Evolutionary conservation across 2,797 vertebrate genomes (phyloP), one percentile per base, ranked within the genome.

Genomic region (Meda fulgida): DNA sequence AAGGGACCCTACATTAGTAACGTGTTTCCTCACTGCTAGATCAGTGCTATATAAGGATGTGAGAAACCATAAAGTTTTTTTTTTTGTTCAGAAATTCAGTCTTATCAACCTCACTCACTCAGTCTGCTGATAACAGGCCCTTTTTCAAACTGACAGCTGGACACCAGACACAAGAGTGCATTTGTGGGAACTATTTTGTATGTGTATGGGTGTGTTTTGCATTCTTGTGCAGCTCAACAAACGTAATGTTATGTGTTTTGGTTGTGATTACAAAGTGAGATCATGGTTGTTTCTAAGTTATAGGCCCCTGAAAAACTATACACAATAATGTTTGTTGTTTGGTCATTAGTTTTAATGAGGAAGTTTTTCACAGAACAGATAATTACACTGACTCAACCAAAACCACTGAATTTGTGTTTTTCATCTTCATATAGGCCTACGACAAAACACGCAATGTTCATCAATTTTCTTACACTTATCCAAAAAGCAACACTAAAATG

Each of bases 31-130:
- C 81, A 69, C 69, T 91, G 90, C 89, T 86, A 90, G 86, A 85
- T n/a, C 29, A 83, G 84, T 72, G 2, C 93, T 92, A 89, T 94
- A 92, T 93, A 94, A 92, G 93, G 93, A 91, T 85, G 88, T 73
- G 73, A 92, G 78, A 38, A 83, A 86, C 84, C 84, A 48, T 10
- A n/a, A n/a, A n/a, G n/a, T n/a, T 72, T 89, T 91, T 81, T 86
- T 82, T 60, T 75, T 83, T 3, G 53, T 34, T 53, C 71, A 88
- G 88, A 91, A 93, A 91, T 94, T 82, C 51, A 75, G 71, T 34
- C 85, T 91, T 89, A 91, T 93, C 91, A 84, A 51, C 65, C 46
- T 1, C 63, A 81, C 85, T 81, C 26, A 53, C 31, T 55, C 73
- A 77, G 73, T 83, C 26, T n/a, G n/a, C 46, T 55, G 89, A 91